phyloP scores from a whole-genome alignment of 1,140 invertebrate species.

The Holcopasites calliopsidis region DNA sequence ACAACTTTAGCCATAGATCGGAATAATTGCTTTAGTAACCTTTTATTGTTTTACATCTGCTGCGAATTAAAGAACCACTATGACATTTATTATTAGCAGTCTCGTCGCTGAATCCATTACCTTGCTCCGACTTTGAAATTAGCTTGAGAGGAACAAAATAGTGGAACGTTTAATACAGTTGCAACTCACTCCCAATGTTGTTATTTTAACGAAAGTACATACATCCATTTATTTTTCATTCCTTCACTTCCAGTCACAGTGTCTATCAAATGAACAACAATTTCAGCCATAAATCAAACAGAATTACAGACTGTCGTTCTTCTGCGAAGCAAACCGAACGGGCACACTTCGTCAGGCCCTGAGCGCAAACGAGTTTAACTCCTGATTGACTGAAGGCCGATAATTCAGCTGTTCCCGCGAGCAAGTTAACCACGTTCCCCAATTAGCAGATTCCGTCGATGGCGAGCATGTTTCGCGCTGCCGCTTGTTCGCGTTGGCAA shows the following conservation, averaged over 20 bases:
- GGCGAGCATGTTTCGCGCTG: slow-evolving; percentile 43
- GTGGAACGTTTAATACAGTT: too few species aligned
- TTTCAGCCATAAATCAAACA: not conserved
- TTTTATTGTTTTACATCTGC: too few species aligned
- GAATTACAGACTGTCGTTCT: slow-evolving; percentile 8
- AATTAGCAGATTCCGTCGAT: slow-evolving; percentile 23
- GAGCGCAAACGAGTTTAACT: too few species aligned
- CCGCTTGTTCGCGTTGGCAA: slow-evolving; percentile 43
- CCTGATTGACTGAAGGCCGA: slow-evolving; percentile 64
- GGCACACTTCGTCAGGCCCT: too few species aligned
- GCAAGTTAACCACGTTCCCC: slow-evolving; percentile 44
- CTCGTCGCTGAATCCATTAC: too few species aligned
- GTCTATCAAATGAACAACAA: not conserved
- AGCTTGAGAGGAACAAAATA: too few species aligned
- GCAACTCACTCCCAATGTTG: too few species aligned
- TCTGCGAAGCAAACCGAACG: slow-evolving; percentile 3
- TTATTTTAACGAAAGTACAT: not conserved
- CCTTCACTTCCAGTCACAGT: not conserved
- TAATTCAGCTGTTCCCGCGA: slow-evolving; percentile 64
- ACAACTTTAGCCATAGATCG: too few species aligned
- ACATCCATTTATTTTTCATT: not conserved
- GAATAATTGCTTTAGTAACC: too few species aligned
- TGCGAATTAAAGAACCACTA: too few species aligned
- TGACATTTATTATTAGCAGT: too few species aligned
- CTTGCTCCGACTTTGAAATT: too few species aligned